A percentile compares a stretch with the other conserved stretches of the same genome.
Evolutionary conservation across 2,888 invertebrate genomes (phyloP).

Genomic region (Ennomos fuscantarius): DNA sequence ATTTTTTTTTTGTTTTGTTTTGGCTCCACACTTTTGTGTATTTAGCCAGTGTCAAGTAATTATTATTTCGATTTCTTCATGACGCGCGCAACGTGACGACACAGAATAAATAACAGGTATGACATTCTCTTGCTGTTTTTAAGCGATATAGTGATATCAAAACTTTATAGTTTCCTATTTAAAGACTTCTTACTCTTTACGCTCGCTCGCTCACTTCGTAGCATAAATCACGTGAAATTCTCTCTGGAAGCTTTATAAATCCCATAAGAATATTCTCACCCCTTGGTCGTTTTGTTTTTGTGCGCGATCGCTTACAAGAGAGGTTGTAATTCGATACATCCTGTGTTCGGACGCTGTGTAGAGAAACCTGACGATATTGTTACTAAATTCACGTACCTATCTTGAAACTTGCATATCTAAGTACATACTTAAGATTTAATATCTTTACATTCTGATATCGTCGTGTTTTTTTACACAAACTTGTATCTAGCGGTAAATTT

Average conservation of each 20-base stretch:
- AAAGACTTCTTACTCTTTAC: no score
- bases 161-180: no score
- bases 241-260: constrained; percentile 79
- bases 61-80: no score
- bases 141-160: no score
- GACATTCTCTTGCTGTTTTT: no score
- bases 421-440: neutral
- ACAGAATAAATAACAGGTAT: no score
- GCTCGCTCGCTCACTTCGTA: neutral
- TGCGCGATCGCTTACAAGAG: constrained; percentile 81
- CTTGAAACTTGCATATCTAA: neutral
- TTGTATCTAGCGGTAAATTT: no score
- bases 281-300: constrained; percentile 57
- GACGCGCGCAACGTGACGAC: no score
- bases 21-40: no score
- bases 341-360: constrained; percentile 61
- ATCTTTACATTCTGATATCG: neutral
- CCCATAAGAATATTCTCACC: constrained; percentile 80
- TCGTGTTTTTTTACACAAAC: neutral
- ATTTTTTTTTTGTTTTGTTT: no score
- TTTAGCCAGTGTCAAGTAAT: no score
- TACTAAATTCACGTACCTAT: constrained; percentile 20
- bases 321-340: constrained; percentile 82
- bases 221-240: constrained; percentile 53
- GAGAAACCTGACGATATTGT: constrained; percentile 33